A percentile compares a stretch with the other conserved stretches of the same genome.
These are phyloP conservation scores for Mayetiola destructor DNA, from an alignment of 2,888 invertebrate species.

Conservation along the genomic window DNA sequence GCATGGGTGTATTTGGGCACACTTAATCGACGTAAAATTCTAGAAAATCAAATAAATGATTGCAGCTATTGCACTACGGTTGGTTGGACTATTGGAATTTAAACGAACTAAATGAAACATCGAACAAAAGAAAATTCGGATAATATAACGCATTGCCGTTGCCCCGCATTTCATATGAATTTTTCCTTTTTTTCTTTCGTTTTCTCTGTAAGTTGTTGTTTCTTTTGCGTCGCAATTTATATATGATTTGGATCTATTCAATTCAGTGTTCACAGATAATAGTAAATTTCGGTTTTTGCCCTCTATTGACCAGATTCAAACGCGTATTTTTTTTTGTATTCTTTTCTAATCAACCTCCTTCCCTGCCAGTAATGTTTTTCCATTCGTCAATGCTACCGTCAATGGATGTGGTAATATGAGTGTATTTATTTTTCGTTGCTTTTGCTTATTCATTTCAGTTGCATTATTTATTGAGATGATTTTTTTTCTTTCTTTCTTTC, in stretches of 20 bases:
- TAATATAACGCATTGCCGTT: constrained; percentile 1
- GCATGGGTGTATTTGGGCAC: too few relatives aligned
- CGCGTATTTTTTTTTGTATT: background rate
- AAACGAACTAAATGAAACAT: background rate
- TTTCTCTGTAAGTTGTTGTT: background rate
- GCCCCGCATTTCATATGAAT: background rate
- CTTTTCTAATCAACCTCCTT: too few relatives aligned
- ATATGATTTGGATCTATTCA: too few relatives aligned
- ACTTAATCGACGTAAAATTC: too few relatives aligned
- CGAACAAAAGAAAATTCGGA: background rate
- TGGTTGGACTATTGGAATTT: too few relatives aligned
- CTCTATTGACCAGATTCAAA: too few relatives aligned
- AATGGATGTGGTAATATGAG: background rate
- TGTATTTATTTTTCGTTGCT: too few relatives aligned
- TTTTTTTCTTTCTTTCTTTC: background rate
- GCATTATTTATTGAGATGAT: constrained; percentile 6
- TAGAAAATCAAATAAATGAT: constrained; percentile 5
- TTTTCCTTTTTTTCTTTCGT: background rate
- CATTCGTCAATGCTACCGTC: background rate
- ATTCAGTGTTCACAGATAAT: too few relatives aligned
- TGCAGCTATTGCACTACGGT: constrained; percentile 6
- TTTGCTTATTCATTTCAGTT: constrained; percentile 1
- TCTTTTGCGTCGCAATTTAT: too few relatives aligned
- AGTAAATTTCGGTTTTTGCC: too few relatives aligned
- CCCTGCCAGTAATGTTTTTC: too few relatives aligned